A percentile compares a stretch with the other conserved stretches of the same genome.
Conservation (phyloP, 2,797 vertebrate genomes). For the Phaenicophaeus curvirostris region DNA sequence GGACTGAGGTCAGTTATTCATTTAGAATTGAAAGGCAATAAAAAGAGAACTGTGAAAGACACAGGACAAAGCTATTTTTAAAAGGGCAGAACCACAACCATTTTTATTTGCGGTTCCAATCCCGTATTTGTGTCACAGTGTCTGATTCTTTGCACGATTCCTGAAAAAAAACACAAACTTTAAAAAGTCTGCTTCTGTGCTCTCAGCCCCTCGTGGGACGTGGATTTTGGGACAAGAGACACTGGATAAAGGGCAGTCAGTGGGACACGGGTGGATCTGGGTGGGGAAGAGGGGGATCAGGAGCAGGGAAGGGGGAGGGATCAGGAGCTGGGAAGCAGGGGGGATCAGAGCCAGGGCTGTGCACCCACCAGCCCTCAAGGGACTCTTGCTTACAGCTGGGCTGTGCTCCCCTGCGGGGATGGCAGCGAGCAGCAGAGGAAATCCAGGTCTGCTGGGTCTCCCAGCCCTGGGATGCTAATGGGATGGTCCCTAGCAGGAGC, state of each 20-base stretch:
- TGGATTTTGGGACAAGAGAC: neutral
- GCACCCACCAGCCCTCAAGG: fast-evolving
- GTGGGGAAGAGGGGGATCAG: fast-evolving
- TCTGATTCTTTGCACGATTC: slow-evolving; percentile 22
- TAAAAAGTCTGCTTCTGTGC: slow-evolving; percentile 20
- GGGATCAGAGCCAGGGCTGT: neutral
- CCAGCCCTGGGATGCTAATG: neutral
- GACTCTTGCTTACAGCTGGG: neutral
- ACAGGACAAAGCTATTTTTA: slow-evolving; percentile 69
- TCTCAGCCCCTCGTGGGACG: neutral
- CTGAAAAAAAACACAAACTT: slow-evolving; percentile 16
- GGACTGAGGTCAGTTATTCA: slow-evolving; percentile 42
- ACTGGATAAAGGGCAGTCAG: neutral
- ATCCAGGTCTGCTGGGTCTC: neutral
- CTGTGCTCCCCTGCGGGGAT: neutral
- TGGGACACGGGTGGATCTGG: neutral
- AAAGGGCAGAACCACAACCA: slow-evolving; percentile 60
- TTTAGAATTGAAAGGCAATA: slow-evolving; percentile 60
- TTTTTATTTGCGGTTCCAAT: slow-evolving; percentile 61
- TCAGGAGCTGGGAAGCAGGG: too few species aligned
- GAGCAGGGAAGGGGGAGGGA: too few species aligned
- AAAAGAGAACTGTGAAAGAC: slow-evolving; percentile 50
- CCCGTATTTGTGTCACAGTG: slow-evolving; percentile 62
- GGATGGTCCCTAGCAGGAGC: neutral
- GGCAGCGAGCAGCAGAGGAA: fast-evolving